Conservation (phyloP, 2,888 invertebrate genomes). For the Drosophila stalkeri region DNA sequence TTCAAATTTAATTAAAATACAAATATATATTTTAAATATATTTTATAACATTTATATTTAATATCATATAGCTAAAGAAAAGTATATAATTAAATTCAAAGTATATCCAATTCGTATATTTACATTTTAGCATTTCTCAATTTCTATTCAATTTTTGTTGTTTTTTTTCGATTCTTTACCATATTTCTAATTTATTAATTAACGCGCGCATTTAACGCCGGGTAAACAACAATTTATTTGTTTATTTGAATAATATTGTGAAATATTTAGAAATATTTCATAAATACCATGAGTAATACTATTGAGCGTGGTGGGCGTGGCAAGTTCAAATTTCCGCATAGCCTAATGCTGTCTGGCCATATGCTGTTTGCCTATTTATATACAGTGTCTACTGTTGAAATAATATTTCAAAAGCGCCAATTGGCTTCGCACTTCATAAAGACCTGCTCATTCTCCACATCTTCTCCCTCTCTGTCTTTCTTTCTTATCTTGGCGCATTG, state of each 20-base stretch:
- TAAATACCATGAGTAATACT: conserved; percentile 26
- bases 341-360: conserved; percentile 41
- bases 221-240: conserved; percentile 47
- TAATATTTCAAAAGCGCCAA: conserved; percentile 60
- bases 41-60: too few relatives aligned
- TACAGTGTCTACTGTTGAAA: conserved; percentile 56
- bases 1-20: too few relatives aligned
- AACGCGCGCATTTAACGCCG: conserved; percentile 45
- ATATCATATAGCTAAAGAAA: too few relatives aligned
- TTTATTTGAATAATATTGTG: conserved; percentile 64
- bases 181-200: conserved; percentile 53
- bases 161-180: conserved; percentile 6
- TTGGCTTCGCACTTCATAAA: conserved; percentile 78
- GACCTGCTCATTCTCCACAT: conserved; percentile 9
- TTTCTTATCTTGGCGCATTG: neutral
- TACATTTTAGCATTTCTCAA: conserved; percentile 1
- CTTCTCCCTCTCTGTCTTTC: neutral
- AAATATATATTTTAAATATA: too few relatives aligned
- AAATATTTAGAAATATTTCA: conserved; percentile 40
- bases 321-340: conserved; percentile 58
- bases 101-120: neutral
- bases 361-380: conserved; percentile 50
- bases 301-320: conserved; percentile 7
- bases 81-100: neutral
- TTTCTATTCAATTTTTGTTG: neutral